phyloP scores from a whole-genome alignment of 2,113 vertebrate genomes.

The Carlito syrichta region DNA sequence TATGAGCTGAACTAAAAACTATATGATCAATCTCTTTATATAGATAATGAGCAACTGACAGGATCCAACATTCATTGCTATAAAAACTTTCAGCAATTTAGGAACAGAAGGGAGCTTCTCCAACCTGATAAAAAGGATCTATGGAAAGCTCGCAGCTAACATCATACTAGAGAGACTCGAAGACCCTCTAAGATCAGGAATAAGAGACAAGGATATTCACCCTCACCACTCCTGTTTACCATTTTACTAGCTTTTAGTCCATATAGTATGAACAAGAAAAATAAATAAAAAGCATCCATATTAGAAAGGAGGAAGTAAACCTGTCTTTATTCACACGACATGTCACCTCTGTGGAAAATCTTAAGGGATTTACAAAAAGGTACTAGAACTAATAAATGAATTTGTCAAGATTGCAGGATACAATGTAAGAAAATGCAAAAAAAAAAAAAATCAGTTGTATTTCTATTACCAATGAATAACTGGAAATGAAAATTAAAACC shows the following conservation, averaged over 20 bases:
- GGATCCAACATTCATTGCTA: neutral
- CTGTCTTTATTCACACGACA: neutral
- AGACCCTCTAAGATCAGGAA: neutral
- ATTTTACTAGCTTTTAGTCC: neutral
- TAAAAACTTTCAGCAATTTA: neutral
- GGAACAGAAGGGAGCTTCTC: neutral
- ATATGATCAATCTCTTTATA: neutral
- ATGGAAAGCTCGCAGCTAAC: neutral
- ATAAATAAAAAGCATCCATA: neutral
- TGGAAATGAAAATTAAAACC: neutral
- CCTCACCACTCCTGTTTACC: neutral
- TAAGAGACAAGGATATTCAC: neutral
- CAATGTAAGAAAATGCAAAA: neutral
- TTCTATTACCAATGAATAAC: neutral
- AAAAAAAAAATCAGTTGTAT: neutral
- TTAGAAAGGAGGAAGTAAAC: neutral
- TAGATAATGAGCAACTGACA: neutral
- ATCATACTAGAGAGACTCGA: neutral
- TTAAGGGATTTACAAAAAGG: neutral
- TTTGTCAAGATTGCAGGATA: neutral
- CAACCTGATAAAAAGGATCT: neutral
- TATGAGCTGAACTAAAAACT: neutral
- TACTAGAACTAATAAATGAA: neutral
- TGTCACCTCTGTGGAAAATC: neutral
- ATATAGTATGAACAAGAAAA: neutral